phyloP scores from a whole-genome alignment of 1,140 invertebrate genomes.

The Zaprionus nigranus region DNA sequence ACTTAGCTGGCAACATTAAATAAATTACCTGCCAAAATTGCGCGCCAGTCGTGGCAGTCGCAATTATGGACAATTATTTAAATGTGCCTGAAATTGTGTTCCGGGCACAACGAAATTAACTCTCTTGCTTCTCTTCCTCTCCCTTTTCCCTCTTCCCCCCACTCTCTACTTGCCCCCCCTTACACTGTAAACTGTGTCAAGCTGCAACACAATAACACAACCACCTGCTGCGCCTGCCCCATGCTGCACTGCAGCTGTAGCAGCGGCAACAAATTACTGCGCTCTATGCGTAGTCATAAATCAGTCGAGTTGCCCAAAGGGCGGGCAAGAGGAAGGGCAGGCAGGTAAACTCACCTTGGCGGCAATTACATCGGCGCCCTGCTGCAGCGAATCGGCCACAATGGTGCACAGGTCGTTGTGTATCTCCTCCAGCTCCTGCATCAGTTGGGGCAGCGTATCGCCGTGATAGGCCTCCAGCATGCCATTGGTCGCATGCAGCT shows the following conservation, averaged over 20 bases:
- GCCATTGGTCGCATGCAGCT: conserved; percentile 95
- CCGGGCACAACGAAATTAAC: conserved; percentile 45
- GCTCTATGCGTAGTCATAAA: conserved; percentile 12
- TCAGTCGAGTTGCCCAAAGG: background rate
- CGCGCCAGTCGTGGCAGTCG: conserved; percentile 24
- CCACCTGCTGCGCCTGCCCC: conserved; percentile 17
- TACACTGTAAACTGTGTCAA: conserved; percentile 11
- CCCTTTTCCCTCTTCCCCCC: background rate
- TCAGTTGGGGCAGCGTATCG: conserved; percentile 90
- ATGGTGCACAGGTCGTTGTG: conserved; percentile 92
- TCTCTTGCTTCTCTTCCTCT: background rate
- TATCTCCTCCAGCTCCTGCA: conserved; percentile 95
- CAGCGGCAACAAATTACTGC: conserved; percentile 17
- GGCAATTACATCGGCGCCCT: conserved; percentile 92
- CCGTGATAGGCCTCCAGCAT: conserved; percentile 90
- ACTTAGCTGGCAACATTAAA: conserved; percentile 39
- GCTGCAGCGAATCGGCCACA: conserved; percentile 91
- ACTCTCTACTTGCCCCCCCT: background rate
- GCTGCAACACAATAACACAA: conserved; percentile 7
- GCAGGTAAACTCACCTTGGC: conserved; percentile 88
- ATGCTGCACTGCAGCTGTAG: conserved; percentile 13
- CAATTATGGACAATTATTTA: conserved; percentile 70
- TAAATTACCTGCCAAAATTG: conserved; percentile 70
- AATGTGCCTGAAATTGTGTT: conserved; percentile 66
- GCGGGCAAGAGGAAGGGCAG: background rate